Conservation (phyloP, 2,797 vertebrate genomes). For the Mionectes olivaceus region DNA sequence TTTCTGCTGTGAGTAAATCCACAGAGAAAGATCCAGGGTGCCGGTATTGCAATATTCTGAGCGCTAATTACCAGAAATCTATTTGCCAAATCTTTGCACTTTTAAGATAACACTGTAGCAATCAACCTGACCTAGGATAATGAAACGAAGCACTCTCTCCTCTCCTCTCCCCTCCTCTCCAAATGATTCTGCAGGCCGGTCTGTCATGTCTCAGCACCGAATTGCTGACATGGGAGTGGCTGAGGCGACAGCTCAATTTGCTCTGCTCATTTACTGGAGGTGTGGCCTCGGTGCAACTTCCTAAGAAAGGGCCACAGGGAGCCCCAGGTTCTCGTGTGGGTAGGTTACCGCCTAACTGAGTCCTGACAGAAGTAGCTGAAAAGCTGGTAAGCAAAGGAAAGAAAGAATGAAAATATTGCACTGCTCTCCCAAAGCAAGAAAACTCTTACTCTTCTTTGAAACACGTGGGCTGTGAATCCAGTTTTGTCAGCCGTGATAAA, state of each 20-base stretch:
- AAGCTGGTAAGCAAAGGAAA: not conserved
- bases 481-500: not conserved
- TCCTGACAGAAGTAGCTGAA: not conserved
- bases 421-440: not conserved
- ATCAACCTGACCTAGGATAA: not conserved
- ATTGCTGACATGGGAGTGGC: not conserved
- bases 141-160: not conserved
- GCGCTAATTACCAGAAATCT: not conserved
- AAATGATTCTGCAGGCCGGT: not conserved
- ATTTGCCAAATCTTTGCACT: not conserved
- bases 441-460: not conserved
- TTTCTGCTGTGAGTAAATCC: not conserved
- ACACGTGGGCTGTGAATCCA: not conserved
- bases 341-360: not conserved
- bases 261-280: not conserved
- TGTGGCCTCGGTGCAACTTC: not conserved
- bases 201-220: not conserved
- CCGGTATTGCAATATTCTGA: not conserved
- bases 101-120: not conserved
- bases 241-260: not conserved
- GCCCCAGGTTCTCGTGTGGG: fast-evolving
- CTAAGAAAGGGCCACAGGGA: not conserved
- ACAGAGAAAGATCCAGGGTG: fast-evolving
- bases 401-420: not conserved
- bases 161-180: not conserved